These are phyloP conservation scores for Lydus trimaculatus DNA, from an alignment of 2,888 invertebrate species.

Conservation along the genomic window DNA sequence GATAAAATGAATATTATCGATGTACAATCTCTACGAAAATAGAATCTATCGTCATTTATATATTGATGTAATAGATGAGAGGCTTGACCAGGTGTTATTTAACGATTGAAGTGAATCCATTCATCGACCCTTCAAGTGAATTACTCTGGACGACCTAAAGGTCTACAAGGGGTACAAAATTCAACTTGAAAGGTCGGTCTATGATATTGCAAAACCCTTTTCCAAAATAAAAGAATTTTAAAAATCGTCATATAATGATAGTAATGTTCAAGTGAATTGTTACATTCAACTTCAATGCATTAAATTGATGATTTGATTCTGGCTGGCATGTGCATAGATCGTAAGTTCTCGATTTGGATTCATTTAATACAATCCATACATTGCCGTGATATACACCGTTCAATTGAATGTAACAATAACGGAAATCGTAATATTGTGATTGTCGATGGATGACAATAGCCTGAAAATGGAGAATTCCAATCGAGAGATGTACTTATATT, in stretches of 20 bases:
- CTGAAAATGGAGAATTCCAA: background rate
- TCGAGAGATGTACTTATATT: background rate
- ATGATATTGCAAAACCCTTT: background rate
- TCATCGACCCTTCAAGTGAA: conserved; percentile 2
- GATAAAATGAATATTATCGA: background rate
- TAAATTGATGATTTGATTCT: background rate
- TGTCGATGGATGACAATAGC: conserved; percentile 3
- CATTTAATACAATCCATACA: background rate
- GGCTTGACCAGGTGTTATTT: conserved; percentile 4
- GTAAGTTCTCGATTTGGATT: background rate
- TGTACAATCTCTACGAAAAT: background rate
- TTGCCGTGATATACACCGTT: background rate
- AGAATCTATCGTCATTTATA: background rate
- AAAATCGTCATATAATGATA: background rate
- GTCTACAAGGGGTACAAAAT: background rate
- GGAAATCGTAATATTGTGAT: conserved; percentile 8
- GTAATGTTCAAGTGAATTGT: no score
- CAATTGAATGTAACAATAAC: background rate
- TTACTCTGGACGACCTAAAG: background rate
- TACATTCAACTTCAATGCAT: no score
- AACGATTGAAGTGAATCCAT: background rate
- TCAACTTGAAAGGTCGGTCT: background rate
- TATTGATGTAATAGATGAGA: background rate
- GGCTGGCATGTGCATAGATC: background rate
- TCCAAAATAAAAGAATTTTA: background rate